Base-by-base conservation (phyloP, 2,113 vertebrate species). In the Cololabis saira region DNA sequence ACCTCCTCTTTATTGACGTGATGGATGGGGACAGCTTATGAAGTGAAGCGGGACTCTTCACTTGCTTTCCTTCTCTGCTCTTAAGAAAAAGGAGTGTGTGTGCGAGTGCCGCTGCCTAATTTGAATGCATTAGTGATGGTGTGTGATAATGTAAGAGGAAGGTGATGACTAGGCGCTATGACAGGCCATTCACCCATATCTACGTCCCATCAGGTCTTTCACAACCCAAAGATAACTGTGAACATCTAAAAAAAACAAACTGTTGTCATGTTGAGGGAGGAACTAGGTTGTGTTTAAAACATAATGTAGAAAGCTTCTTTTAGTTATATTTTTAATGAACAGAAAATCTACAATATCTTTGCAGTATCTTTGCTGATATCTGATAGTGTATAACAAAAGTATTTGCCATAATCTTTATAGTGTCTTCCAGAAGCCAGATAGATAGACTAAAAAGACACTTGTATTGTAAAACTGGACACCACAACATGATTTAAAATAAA, bases 91-190 rank as follows among this genome's bases (percentile, higher is more conserved):
- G 22, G 0, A 8, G 15, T 4, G 16, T 37, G 45, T 43, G 16
- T 37, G 45, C 40, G 54, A 12, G 22, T 3, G 7, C 5, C 40
- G 43, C 15, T 15, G 2, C 66, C 48, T 59, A 9, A 24, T 14
- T 60, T 16, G 63, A 56, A 63, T 65, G 57, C 65, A 71, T 67
- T 44, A 72, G 22, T 70, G 70, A 73, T 80, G 70, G 12, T 59
- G 70, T 48, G 59, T 48, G 71, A 67, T 78, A 74, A 74, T 58
- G 67, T 54, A 74, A 72, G 30, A 15, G 78, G 87, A 79, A 82
- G 82, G 75, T 76, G 45, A 63, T 89, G 81, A 80, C 49, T 53
- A 2, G 69, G 74, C 71, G 51, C 44, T 77, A 55, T 74, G 75
- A 72, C 30, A 59, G 42, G 37, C 2, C 17, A 4, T 49, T 52